Evolutionary conservation across 2,888 invertebrate genomes (phyloP).

Genomic region (Chrysotoxum bicinctum): DNA sequence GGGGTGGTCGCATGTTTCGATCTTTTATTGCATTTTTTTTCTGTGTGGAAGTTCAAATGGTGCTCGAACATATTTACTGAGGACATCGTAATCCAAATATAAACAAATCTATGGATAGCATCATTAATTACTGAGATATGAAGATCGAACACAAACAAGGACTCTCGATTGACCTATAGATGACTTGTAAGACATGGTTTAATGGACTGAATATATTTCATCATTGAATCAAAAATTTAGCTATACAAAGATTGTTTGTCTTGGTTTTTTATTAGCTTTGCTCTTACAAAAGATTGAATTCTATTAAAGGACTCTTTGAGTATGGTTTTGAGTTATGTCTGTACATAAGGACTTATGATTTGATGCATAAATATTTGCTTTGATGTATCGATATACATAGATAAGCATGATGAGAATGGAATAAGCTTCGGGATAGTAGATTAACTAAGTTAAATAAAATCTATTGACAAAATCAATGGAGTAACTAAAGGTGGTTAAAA

Average conservation of each 20-base stretch:
- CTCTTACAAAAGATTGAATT: neutral
- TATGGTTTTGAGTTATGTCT: neutral
- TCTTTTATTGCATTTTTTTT: conserved; percentile 22
- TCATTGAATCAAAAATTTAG: conserved; percentile 32
- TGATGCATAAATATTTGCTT: conserved; percentile 51
- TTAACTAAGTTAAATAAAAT: neutral
- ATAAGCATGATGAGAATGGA: conserved; percentile 24
- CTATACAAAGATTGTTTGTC: conserved; percentile 31
- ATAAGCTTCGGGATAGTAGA: neutral
- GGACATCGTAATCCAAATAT: conserved; percentile 23
- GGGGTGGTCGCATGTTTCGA: neutral
- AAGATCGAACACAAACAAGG: conserved; percentile 46
- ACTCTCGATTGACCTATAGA: conserved; percentile 1
- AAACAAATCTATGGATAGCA: conserved; percentile 27
- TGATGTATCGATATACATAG: conserved; percentile 50
- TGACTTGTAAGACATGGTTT: conserved; percentile 52
- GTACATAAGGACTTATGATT: neutral
- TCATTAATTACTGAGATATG: conserved; percentile 62
- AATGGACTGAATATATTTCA: conserved; percentile 54
- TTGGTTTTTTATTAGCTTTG: neutral
- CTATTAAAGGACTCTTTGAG: neutral
- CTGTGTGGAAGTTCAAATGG: conserved; percentile 7
- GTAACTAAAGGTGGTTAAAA: neutral
- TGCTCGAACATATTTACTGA: neutral
- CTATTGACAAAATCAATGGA: neutral